A percentile compares a stretch with the other conserved stretches of the same genome.
Conservation (phyloP, 2,888 invertebrate species). For the Aquatica leii region DNA sequence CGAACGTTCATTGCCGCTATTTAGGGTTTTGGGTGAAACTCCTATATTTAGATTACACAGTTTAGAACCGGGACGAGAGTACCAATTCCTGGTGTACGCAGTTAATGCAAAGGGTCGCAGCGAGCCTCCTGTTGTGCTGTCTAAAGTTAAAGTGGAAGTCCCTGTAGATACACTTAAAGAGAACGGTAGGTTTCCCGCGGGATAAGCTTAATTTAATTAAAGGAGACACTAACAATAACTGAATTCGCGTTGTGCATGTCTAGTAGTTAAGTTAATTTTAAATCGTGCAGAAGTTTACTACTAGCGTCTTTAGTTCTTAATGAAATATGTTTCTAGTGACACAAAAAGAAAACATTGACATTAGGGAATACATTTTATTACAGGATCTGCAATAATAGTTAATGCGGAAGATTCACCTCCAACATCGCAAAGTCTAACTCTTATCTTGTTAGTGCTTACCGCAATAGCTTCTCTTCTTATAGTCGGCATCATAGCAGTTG, state of each 20-base stretch:
- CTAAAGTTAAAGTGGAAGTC: conserved; percentile 62
- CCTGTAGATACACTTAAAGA: conserved; percentile 44
- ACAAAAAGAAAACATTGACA: conserved; percentile 5
- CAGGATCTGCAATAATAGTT: conserved; percentile 21
- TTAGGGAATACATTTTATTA: background rate
- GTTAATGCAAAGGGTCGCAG: conserved; percentile 84
- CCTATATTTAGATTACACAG: conserved; percentile 78
- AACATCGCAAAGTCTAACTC: conserved; percentile 51
- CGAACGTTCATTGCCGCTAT: conserved; percentile 57
- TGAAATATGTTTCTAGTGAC: background rate
- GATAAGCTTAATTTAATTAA: conserved; percentile 57
- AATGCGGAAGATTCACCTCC: conserved; percentile 38
- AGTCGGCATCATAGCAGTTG: conserved; percentile 54
- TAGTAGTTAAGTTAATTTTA: conserved; percentile 46
- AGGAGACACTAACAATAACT: conserved; percentile 56
- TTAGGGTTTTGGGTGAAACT: conserved; percentile 69
- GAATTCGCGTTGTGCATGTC: conserved; percentile 53
- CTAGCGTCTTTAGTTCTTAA: background rate
- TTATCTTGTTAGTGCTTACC: conserved; percentile 57
- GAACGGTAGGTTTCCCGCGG: conserved; percentile 48
- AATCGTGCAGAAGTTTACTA: conserved; percentile 37
- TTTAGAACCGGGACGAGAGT: conserved; percentile 78
- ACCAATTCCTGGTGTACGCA: conserved; percentile 82
- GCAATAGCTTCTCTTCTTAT: conserved; percentile 56
- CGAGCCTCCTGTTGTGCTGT: conserved; percentile 75